Evolutionary conservation across 1,140 invertebrate genomes (phyloP).

Genomic region (Neomicropteryx cornuta): DNA sequence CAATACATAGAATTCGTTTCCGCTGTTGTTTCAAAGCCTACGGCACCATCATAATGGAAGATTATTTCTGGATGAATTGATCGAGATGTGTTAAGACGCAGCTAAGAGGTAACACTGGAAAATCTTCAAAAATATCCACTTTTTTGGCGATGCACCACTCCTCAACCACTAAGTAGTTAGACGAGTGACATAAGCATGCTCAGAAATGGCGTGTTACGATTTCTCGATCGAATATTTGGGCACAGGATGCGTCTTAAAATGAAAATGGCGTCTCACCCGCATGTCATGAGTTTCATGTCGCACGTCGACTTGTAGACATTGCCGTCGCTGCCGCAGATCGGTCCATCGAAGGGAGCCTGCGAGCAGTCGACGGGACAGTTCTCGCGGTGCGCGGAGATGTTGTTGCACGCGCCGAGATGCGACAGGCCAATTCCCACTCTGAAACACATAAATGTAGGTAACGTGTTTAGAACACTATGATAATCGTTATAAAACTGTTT

Average conservation of each 20-base stretch:
- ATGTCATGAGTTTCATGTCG: slow-evolving; percentile 82
- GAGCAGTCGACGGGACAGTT: slow-evolving; percentile 81
- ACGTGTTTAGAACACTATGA: slow-evolving; percentile 2
- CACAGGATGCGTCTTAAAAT: not conserved
- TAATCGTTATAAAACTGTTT: not conserved
- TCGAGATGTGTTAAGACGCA: no score
- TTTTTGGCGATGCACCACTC: no score
- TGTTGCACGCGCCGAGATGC: slow-evolving; percentile 77
- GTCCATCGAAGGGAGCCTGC: slow-evolving; percentile 70
- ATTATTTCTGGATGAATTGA: no score
- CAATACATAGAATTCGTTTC: no score
- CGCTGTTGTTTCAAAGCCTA: no score
- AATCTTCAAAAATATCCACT: no score
- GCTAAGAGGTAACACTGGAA: no score
- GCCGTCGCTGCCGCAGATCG: slow-evolving; percentile 84
- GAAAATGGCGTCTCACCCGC: slow-evolving; percentile 51
- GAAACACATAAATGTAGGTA: slow-evolving; percentile 17
- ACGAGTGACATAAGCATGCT: no score
- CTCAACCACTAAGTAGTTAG: no score
- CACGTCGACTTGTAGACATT: slow-evolving; percentile 91
- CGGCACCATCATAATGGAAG: no score
- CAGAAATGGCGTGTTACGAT: not conserved
- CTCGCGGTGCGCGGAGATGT: slow-evolving; percentile 75
- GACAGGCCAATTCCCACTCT: slow-evolving; percentile 51
- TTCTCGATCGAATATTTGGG: not conserved